Evolutionary conservation across 30 jellyfish, hydroid and myxozoan species (phyloP), one percentile per base, ranked within the genome.

Genomic region (Chrysaora quinquecirrha): DNA sequence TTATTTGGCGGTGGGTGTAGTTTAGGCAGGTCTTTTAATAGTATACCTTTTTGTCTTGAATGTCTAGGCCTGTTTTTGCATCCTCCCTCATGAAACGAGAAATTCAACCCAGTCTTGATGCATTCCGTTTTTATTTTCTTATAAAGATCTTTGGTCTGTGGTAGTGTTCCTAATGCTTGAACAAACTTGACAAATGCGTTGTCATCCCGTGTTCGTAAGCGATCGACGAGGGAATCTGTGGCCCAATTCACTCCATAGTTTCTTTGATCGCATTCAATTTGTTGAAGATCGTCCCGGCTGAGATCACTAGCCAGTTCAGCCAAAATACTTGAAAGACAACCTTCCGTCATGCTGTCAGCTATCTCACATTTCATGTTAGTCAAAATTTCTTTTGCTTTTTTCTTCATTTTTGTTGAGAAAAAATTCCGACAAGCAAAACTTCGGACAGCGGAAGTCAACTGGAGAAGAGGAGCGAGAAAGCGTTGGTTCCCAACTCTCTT

Each of bases 161-260:
- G 47, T 11, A 22, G 30, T 1, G 21, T 34, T 48, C 74, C 52
- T 48, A 82, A 31, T n/a, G 32, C 23, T 23, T 48, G 22, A 14
- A 82, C 9, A 60, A 82, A 68, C 22, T 19, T 69, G 24, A 35
- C 22, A 20, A 82, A 82, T 11, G 74, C 85, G 3, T 3, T 50
- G 1, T 49, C 73, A 25, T 69, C 85, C 1, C 56, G 29, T 0
- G 47, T 48, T 48, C 74, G 64, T 48, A 82, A 56, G 18, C 85
- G 24, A 30, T 82, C 92, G 1, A 82, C 46, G 48, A 82, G 60
- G 24, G 52, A 20, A 35, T 67, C 84, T 21, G 85, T 61, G 1
- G 85, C 92, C 79, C 85, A 48, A 27, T 48, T 52, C 21, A 38
- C 73, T 9, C 92, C 92, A 4, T 20, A 60, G 27, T 64, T 70